phyloP scores from a whole-genome alignment of 2,888 invertebrate genomes.

The Dysmachus trigonus region DNA sequence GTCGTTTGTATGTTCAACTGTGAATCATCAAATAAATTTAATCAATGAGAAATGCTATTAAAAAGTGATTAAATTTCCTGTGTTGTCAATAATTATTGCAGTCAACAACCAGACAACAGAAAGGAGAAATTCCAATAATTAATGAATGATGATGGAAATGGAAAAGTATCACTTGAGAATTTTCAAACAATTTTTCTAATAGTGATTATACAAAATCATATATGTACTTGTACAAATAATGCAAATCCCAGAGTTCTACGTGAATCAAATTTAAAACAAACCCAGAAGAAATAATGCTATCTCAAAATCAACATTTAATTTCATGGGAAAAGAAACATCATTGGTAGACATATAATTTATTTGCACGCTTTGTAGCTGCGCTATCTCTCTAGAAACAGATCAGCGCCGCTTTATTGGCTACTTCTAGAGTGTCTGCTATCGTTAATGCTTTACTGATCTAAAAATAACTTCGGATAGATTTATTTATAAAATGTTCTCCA shows the following conservation, averaged over 20 bases:
- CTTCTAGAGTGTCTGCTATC: background rate
- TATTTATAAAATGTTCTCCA: background rate
- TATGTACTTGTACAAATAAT: background rate
- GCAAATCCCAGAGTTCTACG: background rate
- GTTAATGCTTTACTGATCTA: background rate
- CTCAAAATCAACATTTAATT: background rate
- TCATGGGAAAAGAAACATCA: background rate
- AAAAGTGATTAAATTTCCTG: background rate
- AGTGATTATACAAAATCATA: background rate
- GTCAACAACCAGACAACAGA: background rate
- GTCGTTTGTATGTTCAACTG: background rate
- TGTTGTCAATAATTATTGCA: background rate
- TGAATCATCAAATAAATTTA: background rate
- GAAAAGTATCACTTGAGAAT: background rate
- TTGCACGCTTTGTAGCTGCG: background rate
- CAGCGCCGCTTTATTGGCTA: background rate
- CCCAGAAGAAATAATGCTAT: background rate
- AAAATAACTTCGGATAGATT: background rate
- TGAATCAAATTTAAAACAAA: background rate
- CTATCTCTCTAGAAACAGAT: background rate
- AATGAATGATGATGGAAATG: too few relatives aligned
- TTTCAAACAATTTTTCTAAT: background rate
- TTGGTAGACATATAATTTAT: background rate
- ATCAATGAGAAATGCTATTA: background rate
- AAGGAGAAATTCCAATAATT: background rate